Percentiles rank a stretch among this genome's conserved stretches.
Conservation (phyloP, 2,113 vertebrate genomes). For the Macquaria australasica region DNA sequence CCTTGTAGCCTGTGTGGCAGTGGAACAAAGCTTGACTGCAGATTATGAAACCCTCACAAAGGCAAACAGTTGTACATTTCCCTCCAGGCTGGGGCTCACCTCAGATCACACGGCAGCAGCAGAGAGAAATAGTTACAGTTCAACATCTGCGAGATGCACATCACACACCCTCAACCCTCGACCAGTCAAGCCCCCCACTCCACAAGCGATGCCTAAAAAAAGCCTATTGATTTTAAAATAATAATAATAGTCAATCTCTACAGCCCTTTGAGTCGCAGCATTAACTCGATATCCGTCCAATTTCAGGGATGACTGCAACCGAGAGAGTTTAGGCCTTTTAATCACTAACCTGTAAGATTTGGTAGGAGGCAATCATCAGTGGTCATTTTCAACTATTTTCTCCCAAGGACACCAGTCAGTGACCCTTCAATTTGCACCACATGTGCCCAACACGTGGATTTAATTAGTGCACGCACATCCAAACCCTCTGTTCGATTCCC, state of each 20-base stretch:
- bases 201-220: conserved; percentile 24
- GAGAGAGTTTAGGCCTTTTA: conserved; percentile 50
- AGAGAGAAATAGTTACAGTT: conserved; percentile 49
- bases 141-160: conserved; percentile 22
- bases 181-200: conserved; percentile 2
- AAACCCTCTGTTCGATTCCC: conserved; percentile 12
- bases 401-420: conserved; percentile 36
- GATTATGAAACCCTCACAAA: conserved; percentile 64
- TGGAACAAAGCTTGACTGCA: conserved; percentile 58
- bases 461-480: not conserved
- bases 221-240: conserved; percentile 69
- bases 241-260: conserved; percentile 41
- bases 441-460: not conserved
- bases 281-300: conserved; percentile 61
- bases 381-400: conserved; percentile 56
- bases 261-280: conserved; percentile 28
- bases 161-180: conserved; percentile 11
- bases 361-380: conserved; percentile 33
- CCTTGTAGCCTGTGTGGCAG: conserved; percentile 40
- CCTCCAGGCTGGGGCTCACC: conserved; percentile 57
- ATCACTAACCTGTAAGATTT: conserved; percentile 50
- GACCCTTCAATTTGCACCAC: conserved; percentile 31
- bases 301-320: conserved; percentile 68
- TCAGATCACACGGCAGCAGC: conserved; percentile 49
- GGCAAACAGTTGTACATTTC: conserved; percentile 60